Base-by-base conservation (phyloP, 2,797 vertebrate species). In the Onychomys torridus region DNA sequence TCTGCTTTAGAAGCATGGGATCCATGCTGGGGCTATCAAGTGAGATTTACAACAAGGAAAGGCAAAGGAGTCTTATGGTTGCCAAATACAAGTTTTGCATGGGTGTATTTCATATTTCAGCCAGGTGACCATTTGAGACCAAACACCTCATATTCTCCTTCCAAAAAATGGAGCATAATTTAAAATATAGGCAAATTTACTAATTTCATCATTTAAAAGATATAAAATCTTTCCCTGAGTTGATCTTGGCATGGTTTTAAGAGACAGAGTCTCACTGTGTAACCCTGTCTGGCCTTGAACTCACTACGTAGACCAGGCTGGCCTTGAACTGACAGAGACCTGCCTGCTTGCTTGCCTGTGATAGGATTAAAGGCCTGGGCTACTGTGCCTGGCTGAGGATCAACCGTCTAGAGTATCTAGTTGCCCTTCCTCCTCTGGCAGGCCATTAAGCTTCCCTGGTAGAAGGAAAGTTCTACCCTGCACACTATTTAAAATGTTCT, bases 141-240 rank as follows among this genome's bases (percentile, higher is more conserved):
- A 93, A 52, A 89, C 40, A 88, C 21, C 59, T 49, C 2, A 81
- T 82, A 89, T 55, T 4, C 4, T 6, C 9, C 34, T 81, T 59
- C 77, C 37, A 46, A 93, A 87, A 90, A 89, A 52, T 21, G 16
- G 3, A 95, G 1, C 5, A 9, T 69, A 94, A 95, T 87, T 75
- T 92, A 91, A 69, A 88, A 91, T 85, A 61, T 46, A 92, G 87
- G n/a, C 94, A 93, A 93, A 84, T 63, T 46, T 65, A 32, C 57
- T 95, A 59, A 57, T 14, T 52, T 43, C 52, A 57, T 93, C 57
- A 82, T 79, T 81, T 86, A 75, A 96, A 88, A 9, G 4, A 57
- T 92, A 67, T 52, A 43, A 46, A 95, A 91, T 79, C 25, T 71
- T 87, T 57, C 49, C 21, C 37, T 8, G 65, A 61, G 23, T 89